Percentiles rank a stretch among this genome's conserved stretches.
Evolutionary conservation across 1,140 invertebrate genomes (phyloP).

Genomic region (Euura saliciscinereae): DNA sequence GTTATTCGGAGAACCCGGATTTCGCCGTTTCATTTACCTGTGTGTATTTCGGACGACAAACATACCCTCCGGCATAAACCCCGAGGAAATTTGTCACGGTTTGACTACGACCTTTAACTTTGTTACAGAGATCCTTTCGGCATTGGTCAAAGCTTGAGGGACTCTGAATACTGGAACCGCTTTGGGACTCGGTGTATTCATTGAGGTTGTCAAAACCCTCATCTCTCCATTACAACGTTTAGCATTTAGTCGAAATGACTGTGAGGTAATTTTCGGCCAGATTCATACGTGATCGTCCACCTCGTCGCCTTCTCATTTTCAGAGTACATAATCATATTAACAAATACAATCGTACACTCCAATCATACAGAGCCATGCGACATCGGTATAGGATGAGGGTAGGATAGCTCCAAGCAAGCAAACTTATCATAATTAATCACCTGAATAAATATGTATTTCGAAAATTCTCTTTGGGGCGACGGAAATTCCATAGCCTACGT

Average conservation of each 20-base stretch:
- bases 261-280: neutral
- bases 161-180: neutral
- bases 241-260: neutral
- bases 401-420: too few relatives aligned
- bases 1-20: neutral
- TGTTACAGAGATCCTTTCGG: neutral
- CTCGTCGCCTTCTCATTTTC: neutral
- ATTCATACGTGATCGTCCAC: neutral
- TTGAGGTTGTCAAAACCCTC: neutral
- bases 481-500: neutral
- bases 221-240: too few relatives aligned
- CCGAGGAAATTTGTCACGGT: too few relatives aligned
- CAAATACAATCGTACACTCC: too few relatives aligned
- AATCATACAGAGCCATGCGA: too few relatives aligned
- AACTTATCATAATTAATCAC: too few relatives aligned
- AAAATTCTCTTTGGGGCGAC: too few relatives aligned
- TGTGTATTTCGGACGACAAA: neutral
- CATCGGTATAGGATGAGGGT: too few relatives aligned
- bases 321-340: too few relatives aligned
- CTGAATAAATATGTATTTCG: too few relatives aligned
- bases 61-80: neutral
- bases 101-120: neutral
- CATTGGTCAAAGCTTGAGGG: too few relatives aligned
- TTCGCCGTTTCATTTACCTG: neutral
- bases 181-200: neutral